Evolutionary conservation across 2,888 invertebrate species (phyloP), one percentile per base, ranked within the genome.

Genomic region (Sericinus montela): DNA sequence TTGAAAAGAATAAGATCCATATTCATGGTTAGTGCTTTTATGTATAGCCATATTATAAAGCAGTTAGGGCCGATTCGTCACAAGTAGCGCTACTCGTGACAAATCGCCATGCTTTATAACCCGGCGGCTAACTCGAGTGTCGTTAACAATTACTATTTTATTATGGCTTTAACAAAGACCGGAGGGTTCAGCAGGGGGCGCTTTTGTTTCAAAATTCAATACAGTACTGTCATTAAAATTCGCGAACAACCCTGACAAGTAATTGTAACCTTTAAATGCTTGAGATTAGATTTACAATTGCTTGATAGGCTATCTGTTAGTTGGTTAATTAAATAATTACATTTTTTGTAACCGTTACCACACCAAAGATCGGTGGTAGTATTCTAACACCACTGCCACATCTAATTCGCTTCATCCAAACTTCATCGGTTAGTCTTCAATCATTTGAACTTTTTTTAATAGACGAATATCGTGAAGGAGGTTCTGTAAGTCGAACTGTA

Each of bases 201-300:
- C 80, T 67, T 71, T 87, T 87, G 86, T 86, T 86, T 87, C 83
- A 82, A 76, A 72, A 80, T 77, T 67, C 70, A 67, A 46, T 37
- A 43, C 49, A 50, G 50, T 45, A 38, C 46, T 44, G 25, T 29
- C 44, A 45, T 49, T 34, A 23, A 16, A 16, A 25, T n/a, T 14
- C 14, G 15, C 23, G 35, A 42, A 19, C 16, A 29, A 32, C 4
- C 32, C 10, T 13, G 29, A 15, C 10, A 42, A 38, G 32, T 38
- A 13, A 54, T 42, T 54, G 43, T 48, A 36, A 13, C 25, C 41
- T 41, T 49, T 58, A 54, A 43, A 8, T n/a, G 6, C 19, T 13
- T 29, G 9, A 25, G 25, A 34, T 47, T 52, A 11, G 43, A 45
- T 38, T 50, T 14, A 38, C 43, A 45, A 55, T 52, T 7, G 35